Base-by-base conservation (phyloP, 2,888 invertebrate species). In the Philereme transversata region DNA sequence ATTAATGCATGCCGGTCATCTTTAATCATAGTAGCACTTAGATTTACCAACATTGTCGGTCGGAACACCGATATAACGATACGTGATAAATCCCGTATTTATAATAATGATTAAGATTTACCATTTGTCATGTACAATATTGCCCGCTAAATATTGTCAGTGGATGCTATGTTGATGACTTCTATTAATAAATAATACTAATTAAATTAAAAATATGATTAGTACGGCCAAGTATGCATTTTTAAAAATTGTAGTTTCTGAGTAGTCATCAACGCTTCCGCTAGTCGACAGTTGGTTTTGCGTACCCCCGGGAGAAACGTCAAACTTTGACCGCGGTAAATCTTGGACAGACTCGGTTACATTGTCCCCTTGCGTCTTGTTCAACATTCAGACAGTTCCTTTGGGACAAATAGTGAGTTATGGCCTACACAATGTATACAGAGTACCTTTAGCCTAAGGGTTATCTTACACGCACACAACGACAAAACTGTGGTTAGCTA, bases 301-400 rank as follows among this genome's bases (percentile, higher is more conserved):
- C 51, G 10, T 40, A 69, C 84, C 75, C 82, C 0, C 4, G 78
- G 78, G 86, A 76, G 67, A 57, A 64, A 59, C 76, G 81, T 84
- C 83, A 81, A 83, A 86, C 78, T 86, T 86, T 81, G 84, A 81
- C 83, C 83, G 82, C 82, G 75, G 83, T 86, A 86, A 85, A 84
- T 86, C 85, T 82, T 69, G 60, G 59, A 53, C 62, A 62, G 67
- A 64, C 62, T 68, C 61, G 62, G 65, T 65, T 65, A 70, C 67
- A 70, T 70, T 78, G 81, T 78, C 70, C 85, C 83, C 84, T 58
- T 61, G 77, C 77, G 83, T 75, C 81, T 82, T 82, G 83, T 85
- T 81, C 70, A 66, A 77, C 79, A 76, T 75, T 74, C 74, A 68
- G 75, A 78, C 77, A 75, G 73, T 70, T 66, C 83, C 72, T 78